Evolutionary conservation across 2,113 vertebrate genomes (phyloP).

Genomic region (Hyperoodon ampullatus): DNA sequence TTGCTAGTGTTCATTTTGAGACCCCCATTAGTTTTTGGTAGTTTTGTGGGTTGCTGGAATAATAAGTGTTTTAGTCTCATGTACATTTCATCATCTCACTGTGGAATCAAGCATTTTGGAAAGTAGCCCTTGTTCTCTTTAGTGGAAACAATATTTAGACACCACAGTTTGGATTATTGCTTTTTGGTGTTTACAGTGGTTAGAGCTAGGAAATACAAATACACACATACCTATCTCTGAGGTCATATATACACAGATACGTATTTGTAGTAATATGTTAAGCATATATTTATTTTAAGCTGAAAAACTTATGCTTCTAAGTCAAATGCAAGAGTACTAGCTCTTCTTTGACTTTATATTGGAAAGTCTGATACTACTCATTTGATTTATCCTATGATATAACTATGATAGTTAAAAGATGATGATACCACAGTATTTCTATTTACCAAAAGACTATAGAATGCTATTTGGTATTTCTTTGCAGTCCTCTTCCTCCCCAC

Average conservation of each 20-base stretch:
- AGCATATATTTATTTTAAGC: neutral
- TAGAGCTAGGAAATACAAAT: neutral
- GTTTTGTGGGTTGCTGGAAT: neutral
- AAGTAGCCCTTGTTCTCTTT: neutral
- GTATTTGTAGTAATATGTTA: neutral
- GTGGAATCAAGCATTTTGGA: neutral
- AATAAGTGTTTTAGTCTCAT: neutral
- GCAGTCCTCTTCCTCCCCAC: neutral
- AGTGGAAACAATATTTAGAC: neutral
- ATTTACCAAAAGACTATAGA: neutral
- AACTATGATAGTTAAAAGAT: neutral
- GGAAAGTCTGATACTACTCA: neutral
- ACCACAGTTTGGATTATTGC: neutral
- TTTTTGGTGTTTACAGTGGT: neutral
- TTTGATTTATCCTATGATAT: neutral
- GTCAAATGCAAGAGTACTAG: neutral
- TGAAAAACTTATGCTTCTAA: neutral
- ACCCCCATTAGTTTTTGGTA: neutral
- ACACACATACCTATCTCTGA: neutral
- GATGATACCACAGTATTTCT: neutral
- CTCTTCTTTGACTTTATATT: neutral
- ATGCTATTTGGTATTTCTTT: neutral
- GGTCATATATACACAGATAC: neutral
- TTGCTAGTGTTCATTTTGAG: neutral
- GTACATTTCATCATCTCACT: neutral